Conservation (phyloP, 2,888 invertebrate species). For the Oithona nana region DNA sequence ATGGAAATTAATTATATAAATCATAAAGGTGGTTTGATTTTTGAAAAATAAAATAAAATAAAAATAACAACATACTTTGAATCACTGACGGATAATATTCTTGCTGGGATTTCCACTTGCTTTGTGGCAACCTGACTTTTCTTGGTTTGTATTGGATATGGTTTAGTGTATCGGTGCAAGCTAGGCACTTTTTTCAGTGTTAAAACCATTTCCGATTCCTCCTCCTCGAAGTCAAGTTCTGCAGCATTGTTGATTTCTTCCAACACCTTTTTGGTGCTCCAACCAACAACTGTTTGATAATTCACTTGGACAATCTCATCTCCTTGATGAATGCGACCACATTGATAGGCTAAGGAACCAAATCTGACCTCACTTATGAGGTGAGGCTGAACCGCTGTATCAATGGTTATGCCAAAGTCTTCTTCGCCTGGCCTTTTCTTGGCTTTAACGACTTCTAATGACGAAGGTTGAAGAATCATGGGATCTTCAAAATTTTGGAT, state of each 20-base stretch:
- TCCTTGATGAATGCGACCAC: constrained; percentile 76
- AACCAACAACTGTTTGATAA: constrained; percentile 46
- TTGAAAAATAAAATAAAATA: not conserved
- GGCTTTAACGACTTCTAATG: constrained; percentile 62
- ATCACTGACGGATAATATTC: no score
- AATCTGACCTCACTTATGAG: constrained; percentile 74
- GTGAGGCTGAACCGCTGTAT: constrained; percentile 41
- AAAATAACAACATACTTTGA: no score
- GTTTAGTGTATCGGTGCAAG: no score
- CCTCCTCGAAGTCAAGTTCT: no score
- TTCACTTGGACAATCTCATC: constrained; percentile 86
- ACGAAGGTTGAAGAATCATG: constrained; percentile 69
- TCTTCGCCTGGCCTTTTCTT: constrained; percentile 38
- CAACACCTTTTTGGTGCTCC: constrained; percentile 56
- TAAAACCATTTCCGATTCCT: constrained; percentile 53
- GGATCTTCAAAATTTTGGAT: constrained; percentile 66
- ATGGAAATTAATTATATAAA: not conserved
- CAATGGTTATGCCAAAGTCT: constrained; percentile 1
- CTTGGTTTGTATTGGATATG: no score
- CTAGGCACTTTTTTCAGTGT: constrained; percentile 62
- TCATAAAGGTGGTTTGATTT: not conserved
- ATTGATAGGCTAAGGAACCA: constrained; percentile 75
- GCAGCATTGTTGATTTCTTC: constrained; percentile 38
- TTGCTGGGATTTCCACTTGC: no score
- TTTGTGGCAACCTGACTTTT: not conserved